These are phyloP conservation scores for Hyposoter didymator DNA, from an alignment of 2,888 invertebrate species.

Conservation along the genomic window DNA sequence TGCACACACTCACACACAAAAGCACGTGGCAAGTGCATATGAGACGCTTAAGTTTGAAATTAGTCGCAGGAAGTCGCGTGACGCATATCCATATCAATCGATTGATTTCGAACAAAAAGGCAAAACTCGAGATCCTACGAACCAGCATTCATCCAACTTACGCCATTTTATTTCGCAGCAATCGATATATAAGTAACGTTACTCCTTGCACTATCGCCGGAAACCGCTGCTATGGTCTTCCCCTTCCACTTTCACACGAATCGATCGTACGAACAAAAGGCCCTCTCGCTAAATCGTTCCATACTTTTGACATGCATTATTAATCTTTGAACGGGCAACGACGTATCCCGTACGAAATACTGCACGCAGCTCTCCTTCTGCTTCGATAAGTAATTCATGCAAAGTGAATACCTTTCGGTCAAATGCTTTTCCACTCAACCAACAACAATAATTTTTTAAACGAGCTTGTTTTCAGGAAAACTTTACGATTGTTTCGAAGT, in stretches of 20 bases:
- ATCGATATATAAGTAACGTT: slow-evolving; percentile 14
- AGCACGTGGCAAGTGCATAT: slow-evolving; percentile 23
- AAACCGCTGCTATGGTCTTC: slow-evolving; percentile 12
- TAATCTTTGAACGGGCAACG: slow-evolving; percentile 36
- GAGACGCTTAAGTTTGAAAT: slow-evolving; percentile 45
- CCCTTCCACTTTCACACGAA: slow-evolving; percentile 26
- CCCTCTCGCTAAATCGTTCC: slow-evolving; percentile 50
- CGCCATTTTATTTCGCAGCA: background rate
- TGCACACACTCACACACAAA: background rate
- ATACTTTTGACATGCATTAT: slow-evolving; percentile 55
- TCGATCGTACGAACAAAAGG: slow-evolving; percentile 51
- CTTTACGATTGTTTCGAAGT: background rate
- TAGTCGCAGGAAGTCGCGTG: slow-evolving; percentile 60
- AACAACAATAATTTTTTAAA: background rate
- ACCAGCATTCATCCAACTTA: background rate
- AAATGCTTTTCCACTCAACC: background rate
- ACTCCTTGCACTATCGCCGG: slow-evolving; percentile 14
- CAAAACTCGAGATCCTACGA: background rate
- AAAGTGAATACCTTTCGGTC: slow-evolving; percentile 5
- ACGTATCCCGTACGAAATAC: slow-evolving; percentile 11
- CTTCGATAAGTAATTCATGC: slow-evolving; percentile 24
- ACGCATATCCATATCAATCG: slow-evolving; percentile 27
- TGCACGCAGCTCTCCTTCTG: slow-evolving; percentile 12
- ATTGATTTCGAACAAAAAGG: slow-evolving; percentile 5
- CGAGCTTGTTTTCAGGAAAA: background rate